Percentiles rank a stretch among this genome's conserved stretches.
phyloP scores from a whole-genome alignment of 2,113 vertebrate species.

The Bufo gargarizans region DNA sequence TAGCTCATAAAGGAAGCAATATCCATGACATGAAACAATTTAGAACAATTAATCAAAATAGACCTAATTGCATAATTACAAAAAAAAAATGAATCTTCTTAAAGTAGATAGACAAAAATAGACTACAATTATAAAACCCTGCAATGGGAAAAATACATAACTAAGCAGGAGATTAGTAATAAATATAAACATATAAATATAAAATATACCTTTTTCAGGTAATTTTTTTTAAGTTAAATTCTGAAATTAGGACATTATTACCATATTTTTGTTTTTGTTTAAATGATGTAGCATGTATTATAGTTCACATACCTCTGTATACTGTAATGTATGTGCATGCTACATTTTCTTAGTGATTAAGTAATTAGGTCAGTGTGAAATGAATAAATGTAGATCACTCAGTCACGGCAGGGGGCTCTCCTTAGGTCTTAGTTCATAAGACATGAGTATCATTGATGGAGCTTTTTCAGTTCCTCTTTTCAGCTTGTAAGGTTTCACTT shows the following conservation, averaged over 20 bases:
- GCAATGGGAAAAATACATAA: constrained; percentile 70
- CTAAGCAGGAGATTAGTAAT: constrained; percentile 68
- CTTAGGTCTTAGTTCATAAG: constrained; percentile 62
- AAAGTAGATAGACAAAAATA: constrained; percentile 67
- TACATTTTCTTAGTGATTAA: constrained; percentile 73
- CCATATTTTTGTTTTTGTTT: constrained; percentile 67
- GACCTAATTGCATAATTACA: constrained; percentile 74
- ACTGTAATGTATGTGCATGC: constrained; percentile 67
- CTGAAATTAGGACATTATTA: constrained; percentile 70
- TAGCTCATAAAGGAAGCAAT: constrained; percentile 67
- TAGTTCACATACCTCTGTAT: constrained; percentile 69
- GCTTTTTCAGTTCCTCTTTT: neutral
- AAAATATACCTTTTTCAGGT: constrained; percentile 60
- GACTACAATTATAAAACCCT: constrained; percentile 67
- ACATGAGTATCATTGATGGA: neutral
- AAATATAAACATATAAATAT: neutral
- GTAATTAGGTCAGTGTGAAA: constrained; percentile 71
- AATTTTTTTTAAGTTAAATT: constrained; percentile 69
- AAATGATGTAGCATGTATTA: constrained; percentile 71
- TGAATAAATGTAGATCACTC: constrained; percentile 77
- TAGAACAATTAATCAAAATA: constrained; percentile 74
- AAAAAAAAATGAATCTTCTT: constrained; percentile 68
- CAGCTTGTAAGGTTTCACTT: neutral
- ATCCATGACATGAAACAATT: constrained; percentile 74
- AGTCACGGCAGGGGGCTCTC: constrained; percentile 64